Evolutionary conservation across 1,140 invertebrate species (phyloP).

Genomic region (Condylostylus longicornis): DNA sequence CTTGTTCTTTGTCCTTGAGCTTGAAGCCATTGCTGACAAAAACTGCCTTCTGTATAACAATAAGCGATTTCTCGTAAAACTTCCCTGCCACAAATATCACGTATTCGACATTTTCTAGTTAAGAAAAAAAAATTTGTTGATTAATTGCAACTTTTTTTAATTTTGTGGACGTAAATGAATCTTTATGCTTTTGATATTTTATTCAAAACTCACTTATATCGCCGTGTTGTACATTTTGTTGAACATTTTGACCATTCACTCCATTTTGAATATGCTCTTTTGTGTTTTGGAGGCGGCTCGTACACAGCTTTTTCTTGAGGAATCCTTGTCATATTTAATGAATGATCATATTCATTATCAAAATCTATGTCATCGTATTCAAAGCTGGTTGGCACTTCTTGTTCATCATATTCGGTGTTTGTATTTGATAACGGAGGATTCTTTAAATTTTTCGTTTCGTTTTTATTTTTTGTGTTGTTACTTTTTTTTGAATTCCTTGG

Average conservation of each 20-base stretch:
- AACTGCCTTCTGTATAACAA: slow-evolving; percentile 65
- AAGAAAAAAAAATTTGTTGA: background rate
- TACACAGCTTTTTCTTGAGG: slow-evolving; percentile 4
- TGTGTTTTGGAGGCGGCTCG: slow-evolving; percentile 8
- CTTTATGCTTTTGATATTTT: background rate
- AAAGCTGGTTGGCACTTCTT: slow-evolving; percentile 17
- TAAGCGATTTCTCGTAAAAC: slow-evolving; percentile 66
- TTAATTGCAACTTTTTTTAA: background rate
- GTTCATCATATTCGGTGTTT: too few species aligned
- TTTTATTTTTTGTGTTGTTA: too few species aligned
- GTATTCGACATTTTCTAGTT: slow-evolving; percentile 54
- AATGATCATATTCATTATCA: background rate
- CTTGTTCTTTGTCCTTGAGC: slow-evolving; percentile 20
- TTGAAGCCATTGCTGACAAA: slow-evolving; percentile 60
- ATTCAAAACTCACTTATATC: slow-evolving; percentile 25
- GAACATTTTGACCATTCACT: slow-evolving; percentile 34
- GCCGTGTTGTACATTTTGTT: slow-evolving; percentile 30
- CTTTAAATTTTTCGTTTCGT: too few species aligned
- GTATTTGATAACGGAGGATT: too few species aligned
- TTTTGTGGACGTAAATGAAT: background rate
- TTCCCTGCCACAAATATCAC: slow-evolving; percentile 53
- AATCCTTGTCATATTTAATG: background rate
- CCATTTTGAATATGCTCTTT: slow-evolving; percentile 31
- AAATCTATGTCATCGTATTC: slow-evolving; percentile 11
- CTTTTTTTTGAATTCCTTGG: too few species aligned